These are phyloP conservation scores for Bombus consobrinus DNA, from an alignment of 1,140 invertebrate species.

Conservation along the genomic window DNA sequence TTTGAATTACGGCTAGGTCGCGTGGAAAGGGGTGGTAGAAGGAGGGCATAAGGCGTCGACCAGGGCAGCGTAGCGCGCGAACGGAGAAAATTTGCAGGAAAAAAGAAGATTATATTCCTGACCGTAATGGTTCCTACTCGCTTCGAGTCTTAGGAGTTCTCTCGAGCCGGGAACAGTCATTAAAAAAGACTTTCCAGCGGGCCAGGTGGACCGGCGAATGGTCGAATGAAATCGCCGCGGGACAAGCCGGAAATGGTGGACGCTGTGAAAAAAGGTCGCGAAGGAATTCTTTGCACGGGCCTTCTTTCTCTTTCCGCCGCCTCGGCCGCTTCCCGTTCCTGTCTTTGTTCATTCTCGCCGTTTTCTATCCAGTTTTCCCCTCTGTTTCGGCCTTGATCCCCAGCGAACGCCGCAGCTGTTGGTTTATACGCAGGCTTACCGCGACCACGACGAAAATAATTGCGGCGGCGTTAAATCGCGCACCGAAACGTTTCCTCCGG, in stretches of 20 bases:
- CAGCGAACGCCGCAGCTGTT: conserved; percentile 12
- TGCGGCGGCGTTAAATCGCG: neutral
- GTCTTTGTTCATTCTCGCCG: neutral
- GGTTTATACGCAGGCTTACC: conserved; percentile 19
- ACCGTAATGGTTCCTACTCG: conserved; percentile 25
- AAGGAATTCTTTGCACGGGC: conserved; percentile 28
- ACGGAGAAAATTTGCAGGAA: neutral
- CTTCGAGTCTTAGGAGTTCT: conserved; percentile 29
- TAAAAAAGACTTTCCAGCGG: conserved; percentile 44
- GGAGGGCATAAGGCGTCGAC: conserved; percentile 7
- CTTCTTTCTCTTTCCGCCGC: neutral
- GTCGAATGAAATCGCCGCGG: conserved; percentile 31
- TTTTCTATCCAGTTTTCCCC: neutral
- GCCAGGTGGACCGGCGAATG: conserved; percentile 27
- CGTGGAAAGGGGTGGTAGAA: neutral
- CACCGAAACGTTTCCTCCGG: neutral
- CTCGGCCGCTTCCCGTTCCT: neutral
- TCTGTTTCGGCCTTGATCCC: neutral
- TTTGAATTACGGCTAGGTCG: conserved; percentile 67
- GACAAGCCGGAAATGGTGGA: conserved; percentile 23
- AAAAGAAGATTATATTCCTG: conserved; percentile 46
- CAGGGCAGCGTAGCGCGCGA: neutral
- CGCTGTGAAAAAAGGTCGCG: neutral
- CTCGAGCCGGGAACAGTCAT: conserved; percentile 33
- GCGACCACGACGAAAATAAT: conserved; percentile 23